Evolutionary conservation across 2,888 invertebrate species (phyloP).

Genomic region (Campopleginae sp.): DNA sequence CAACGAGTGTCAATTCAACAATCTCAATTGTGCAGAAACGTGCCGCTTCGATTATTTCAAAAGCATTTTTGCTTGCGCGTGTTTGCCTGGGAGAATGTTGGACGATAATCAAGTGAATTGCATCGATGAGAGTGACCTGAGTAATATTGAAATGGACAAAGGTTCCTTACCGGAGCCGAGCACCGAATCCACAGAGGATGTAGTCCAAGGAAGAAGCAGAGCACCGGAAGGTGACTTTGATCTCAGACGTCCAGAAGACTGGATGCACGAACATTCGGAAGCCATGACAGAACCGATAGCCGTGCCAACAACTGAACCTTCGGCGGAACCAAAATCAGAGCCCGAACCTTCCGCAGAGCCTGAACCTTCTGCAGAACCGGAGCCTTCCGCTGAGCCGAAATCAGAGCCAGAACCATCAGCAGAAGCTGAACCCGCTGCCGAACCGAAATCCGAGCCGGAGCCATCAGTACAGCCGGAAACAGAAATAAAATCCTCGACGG

Average conservation of each 20-base stretch:
- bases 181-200: slow-evolving; percentile 72
- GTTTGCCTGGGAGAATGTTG: slow-evolving; percentile 86
- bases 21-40: slow-evolving; percentile 88
- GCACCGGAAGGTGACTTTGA: slow-evolving; percentile 69
- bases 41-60: slow-evolving; percentile 88
- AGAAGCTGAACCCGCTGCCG: slow-evolving; percentile 14
- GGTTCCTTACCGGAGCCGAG: slow-evolving; percentile 65
- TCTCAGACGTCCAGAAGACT: slow-evolving; percentile 71
- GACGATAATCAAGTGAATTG: slow-evolving; percentile 85
- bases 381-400: slow-evolving; percentile 77
- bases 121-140: slow-evolving; percentile 76
- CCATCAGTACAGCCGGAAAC: slow-evolving; percentile 67
- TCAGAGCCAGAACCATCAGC: slow-evolving; percentile 68
- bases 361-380: slow-evolving; percentile 73
- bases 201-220: slow-evolving; percentile 79
- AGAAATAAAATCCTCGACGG: slow-evolving; percentile 4
- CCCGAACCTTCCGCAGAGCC: slow-evolving; percentile 74
- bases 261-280: slow-evolving; percentile 68
- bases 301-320: slow-evolving; percentile 72
- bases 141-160: slow-evolving; percentile 75
- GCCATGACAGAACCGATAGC: slow-evolving; percentile 55
- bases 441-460: slow-evolving; percentile 63
- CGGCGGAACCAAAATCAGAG: slow-evolving; percentile 74
- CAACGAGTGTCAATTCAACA: slow-evolving; percentile 88
- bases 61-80: slow-evolving; percentile 88